Evolutionary conservation across 2,797 vertebrate species (phyloP).

Genomic region (Ciconia nigra): DNA sequence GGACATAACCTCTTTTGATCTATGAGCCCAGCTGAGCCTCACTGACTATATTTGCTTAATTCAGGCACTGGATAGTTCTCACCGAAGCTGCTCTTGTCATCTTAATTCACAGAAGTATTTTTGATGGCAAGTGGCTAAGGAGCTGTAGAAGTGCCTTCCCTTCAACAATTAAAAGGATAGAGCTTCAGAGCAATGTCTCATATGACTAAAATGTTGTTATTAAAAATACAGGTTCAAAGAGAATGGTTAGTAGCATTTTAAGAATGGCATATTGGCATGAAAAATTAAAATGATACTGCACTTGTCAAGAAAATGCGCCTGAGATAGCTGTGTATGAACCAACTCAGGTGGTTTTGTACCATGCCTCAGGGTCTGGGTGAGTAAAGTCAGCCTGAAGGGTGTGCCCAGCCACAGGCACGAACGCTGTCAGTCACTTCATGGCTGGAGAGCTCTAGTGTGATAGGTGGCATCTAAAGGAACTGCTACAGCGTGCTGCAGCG

Average conservation of each 20-base stretch:
- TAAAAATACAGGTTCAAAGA: not conserved
- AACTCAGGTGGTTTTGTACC: not conserved
- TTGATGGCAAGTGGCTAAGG: not conserved
- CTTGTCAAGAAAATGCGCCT: not conserved
- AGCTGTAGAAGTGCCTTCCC: not conserved
- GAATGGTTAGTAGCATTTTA: not conserved
- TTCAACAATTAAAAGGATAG: not conserved
- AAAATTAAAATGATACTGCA: not conserved
- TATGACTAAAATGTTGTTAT: not conserved
- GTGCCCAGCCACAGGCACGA: not conserved
- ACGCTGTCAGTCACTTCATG: rapidly evolving
- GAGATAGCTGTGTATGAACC: not conserved
- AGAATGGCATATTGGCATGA: not conserved
- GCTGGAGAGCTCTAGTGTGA: not conserved
- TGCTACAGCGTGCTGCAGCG: not conserved
- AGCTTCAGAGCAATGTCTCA: not conserved
- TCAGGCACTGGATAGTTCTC: not conserved
- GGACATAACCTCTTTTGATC: not conserved
- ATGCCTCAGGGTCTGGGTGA: not conserved
- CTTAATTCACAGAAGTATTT: not conserved
- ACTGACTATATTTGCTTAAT: not conserved
- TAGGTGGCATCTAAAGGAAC: not conserved
- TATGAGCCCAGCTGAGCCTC: not conserved
- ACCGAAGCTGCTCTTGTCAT: not conserved
- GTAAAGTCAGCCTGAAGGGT: not conserved